Evolutionary conservation across 2,797 vertebrate species (phyloP).

Genomic region (Sardinella longiceps): DNA sequence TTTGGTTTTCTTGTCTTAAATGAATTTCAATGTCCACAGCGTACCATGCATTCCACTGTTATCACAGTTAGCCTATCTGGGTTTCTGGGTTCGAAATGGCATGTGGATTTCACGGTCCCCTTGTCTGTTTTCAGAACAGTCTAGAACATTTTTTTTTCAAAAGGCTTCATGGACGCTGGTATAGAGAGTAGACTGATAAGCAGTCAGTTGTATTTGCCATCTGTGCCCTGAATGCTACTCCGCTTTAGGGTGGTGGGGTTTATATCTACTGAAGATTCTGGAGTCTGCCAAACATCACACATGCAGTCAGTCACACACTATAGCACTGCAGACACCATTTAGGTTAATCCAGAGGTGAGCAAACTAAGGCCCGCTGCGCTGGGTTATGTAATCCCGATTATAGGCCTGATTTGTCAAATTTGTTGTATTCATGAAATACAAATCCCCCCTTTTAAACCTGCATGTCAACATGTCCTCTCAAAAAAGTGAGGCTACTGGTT

Average conservation of each 20-base stretch:
- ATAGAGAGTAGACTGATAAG: background rate
- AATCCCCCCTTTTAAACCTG: too few relatives aligned
- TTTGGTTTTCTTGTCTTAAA: background rate
- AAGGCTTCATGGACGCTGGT: background rate
- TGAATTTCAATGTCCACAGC: background rate
- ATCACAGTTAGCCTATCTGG: background rate
- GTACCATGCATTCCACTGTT: background rate
- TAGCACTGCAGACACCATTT: background rate
- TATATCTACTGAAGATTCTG: background rate
- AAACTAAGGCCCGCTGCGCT: too few relatives aligned
- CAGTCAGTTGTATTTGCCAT: background rate
- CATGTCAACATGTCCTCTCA: too few relatives aligned
- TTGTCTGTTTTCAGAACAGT: background rate
- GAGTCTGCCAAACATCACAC: background rate
- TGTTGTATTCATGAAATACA: too few relatives aligned
- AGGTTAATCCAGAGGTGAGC: too few relatives aligned
- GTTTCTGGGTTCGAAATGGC: background rate
- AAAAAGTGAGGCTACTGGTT: too few relatives aligned
- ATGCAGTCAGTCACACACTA: background rate
- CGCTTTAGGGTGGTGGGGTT: background rate
- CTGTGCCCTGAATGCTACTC: background rate
- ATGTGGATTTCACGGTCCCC: background rate
- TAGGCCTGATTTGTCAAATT: too few relatives aligned
- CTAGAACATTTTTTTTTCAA: background rate
- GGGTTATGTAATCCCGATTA: too few relatives aligned